Base-by-base conservation (phyloP, 92 coral and sea anemone genomes). In the Galaxea fascicularis region DNA sequence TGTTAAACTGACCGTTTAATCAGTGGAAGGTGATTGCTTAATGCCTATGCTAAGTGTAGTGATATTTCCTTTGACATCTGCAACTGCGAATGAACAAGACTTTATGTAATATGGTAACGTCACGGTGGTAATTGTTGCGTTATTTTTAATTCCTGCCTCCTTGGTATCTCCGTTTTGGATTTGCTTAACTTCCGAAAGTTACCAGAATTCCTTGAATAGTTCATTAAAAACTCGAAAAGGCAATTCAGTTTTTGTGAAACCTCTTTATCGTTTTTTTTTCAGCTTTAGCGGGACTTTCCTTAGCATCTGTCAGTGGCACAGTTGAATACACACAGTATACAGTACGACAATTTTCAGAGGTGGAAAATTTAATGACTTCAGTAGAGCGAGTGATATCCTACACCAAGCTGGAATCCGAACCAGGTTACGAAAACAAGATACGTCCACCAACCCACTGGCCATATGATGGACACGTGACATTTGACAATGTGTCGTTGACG, bases 401-500 rank as follows among this genome's bases (percentile, higher is more conserved):
- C 9, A 29, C 44, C 29, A 65, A 65, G 7, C 44, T 65, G 12
- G 70, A 65, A 18, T 27, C 70, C 17, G 70, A 65, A 28, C 44
- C 70, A 65, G 70, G 70, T 12, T 65, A 65, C 44, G 28, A 65
- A 27, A 27, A 14, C 18, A 29, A 28, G 8, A 8, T 20, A 10
- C 70, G 27, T 29, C 70, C 70, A 27, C 70, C 70, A 0, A 65
- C 44, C 20, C 4, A 65, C 70, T 65, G 70, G 70, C 70, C 70
- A 10, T 2, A n/a, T 65, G 70, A 65, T 27, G 70, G 70, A 11
- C 70, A 65, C 4, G 44, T 65, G 70, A 14, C 20, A 11, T 65
- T 65, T 26, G 4, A 27, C 4, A 9, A 65, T 30, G 70, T 65
- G 20, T 25, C 41, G 13, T 25, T 27, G 44, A 65, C 20, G 8